Evolutionary conservation across 2,113 vertebrate species (phyloP).

Genomic region (Gambusia holbrooki): DNA sequence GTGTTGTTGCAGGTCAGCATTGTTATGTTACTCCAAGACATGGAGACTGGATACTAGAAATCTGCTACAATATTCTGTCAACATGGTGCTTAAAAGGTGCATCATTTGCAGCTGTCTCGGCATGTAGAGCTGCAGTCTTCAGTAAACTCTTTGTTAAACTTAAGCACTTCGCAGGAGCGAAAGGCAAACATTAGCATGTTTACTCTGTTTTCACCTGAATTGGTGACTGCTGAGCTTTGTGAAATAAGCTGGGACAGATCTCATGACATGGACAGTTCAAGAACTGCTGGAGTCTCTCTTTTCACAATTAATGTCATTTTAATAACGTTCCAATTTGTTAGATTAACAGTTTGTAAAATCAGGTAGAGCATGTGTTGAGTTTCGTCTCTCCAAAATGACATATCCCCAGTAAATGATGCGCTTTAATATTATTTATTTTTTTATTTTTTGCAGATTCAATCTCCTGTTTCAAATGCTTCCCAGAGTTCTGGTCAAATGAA

Average conservation of each 20-base stretch:
- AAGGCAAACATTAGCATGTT: not conserved
- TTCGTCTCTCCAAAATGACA: not conserved
- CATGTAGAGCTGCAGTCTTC: not conserved
- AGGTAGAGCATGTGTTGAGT: too few species aligned
- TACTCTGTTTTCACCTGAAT: not conserved
- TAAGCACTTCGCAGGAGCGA: not conserved
- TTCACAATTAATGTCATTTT: not conserved
- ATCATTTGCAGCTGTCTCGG: not conserved
- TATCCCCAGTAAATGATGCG: not conserved
- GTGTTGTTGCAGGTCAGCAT: not conserved
- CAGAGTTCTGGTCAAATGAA: conserved; percentile 76
- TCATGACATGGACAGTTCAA: too few species aligned
- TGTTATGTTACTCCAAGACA: not conserved
- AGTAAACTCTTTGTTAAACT: not conserved
- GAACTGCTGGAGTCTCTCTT: too few species aligned
- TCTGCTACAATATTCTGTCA: too few species aligned
- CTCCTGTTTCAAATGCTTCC: conserved; percentile 61
- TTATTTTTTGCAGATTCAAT: conserved; percentile 71
- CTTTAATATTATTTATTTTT: not conserved
- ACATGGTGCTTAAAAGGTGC: too few species aligned
- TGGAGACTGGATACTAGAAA: too few species aligned
- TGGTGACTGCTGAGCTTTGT: not conserved
- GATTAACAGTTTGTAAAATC: not conserved
- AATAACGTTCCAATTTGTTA: not conserved
- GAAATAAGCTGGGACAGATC: not conserved